Evolutionary conservation across 1,140 invertebrate species (phyloP).

Genomic region (Eriosoma lanigerum): DNA sequence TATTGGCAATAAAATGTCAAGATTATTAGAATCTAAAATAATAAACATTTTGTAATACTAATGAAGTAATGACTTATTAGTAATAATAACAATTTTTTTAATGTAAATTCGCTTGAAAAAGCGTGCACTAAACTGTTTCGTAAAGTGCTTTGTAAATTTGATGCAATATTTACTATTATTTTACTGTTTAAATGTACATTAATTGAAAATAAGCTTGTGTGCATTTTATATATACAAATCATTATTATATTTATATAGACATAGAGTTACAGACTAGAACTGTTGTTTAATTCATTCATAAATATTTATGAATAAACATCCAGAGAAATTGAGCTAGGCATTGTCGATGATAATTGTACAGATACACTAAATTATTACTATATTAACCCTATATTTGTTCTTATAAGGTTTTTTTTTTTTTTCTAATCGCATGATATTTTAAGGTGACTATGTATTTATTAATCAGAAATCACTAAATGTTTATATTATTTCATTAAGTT

Average conservation of each 20-base stretch:
- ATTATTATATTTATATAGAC: constrained; percentile 2
- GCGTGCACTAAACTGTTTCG: neutral
- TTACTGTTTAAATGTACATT: constrained; percentile 35
- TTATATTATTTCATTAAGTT: constrained; percentile 36
- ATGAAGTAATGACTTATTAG: no score
- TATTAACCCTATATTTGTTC: constrained; percentile 12
- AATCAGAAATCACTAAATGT: constrained; percentile 2
- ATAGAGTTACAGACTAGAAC: constrained; percentile 15
- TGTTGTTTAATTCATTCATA: constrained; percentile 28
- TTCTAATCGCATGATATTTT: constrained; percentile 25
- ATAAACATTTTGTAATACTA: constrained; percentile 23
- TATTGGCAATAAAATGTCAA: constrained; percentile 10
- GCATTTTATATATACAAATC: constrained; percentile 19
- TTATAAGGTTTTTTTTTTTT: constrained; percentile 27
- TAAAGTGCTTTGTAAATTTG: constrained; percentile 42
- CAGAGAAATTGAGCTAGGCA: neutral
- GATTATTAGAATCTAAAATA: constrained; percentile 6
- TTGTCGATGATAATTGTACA: constrained; percentile 20
- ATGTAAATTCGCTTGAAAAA: neutral
- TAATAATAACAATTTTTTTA: neutral
- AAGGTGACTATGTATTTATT: constrained; percentile 20
- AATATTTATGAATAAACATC: neutral
- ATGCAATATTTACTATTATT: constrained; percentile 46
- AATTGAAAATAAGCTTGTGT: constrained; percentile 25
- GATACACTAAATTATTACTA: constrained; percentile 6